Evolutionary conservation across 35 echinoderm and acorn worm species (phyloP).

Genomic region (Stichopus chloronotus): DNA sequence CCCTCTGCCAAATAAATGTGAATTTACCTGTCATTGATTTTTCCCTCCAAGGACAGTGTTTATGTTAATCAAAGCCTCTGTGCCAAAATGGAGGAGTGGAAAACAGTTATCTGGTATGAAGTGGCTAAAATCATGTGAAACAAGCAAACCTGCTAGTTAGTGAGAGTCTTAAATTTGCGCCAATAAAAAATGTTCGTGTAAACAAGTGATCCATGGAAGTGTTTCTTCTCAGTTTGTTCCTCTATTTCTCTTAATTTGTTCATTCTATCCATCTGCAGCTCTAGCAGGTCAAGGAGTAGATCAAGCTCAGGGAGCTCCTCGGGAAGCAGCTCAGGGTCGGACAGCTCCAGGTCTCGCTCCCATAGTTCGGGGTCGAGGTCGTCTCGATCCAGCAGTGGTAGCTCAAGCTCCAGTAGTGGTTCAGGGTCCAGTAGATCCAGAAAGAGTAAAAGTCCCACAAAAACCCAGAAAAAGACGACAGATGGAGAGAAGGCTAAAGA

Average conservation of each 20-base stretch:
- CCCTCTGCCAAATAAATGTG: too few relatives aligned
- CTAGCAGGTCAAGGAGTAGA: conserved; percentile 82
- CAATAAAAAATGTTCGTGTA: too few relatives aligned
- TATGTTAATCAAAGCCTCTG: too few relatives aligned
- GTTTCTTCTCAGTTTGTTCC: neutral
- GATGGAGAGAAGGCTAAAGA: conserved; percentile 61
- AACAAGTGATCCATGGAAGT: too few relatives aligned
- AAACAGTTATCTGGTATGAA: too few relatives aligned
- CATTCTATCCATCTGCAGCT: neutral
- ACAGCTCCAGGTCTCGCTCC: conserved; percentile 70
- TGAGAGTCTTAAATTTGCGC: too few relatives aligned
- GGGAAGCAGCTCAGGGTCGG: conserved; percentile 67
- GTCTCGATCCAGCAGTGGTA: conserved; percentile 70
- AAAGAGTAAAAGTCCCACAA: conserved; percentile 58
- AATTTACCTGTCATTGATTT: too few relatives aligned
- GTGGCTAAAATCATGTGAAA: too few relatives aligned
- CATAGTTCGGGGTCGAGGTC: conserved; percentile 65
- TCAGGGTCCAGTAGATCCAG: conserved; percentile 43
- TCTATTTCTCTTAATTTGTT: neutral
- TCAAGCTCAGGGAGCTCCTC: conserved; percentile 68
- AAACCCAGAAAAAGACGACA: conserved; percentile 37
- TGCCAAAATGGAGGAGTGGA: too few relatives aligned
- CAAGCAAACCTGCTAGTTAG: too few relatives aligned
- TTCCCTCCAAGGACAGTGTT: too few relatives aligned
- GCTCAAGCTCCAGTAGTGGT: conserved; percentile 66